Percentiles rank a stretch among this genome's conserved stretches.
phyloP scores from a whole-genome alignment of 2,888 invertebrate genomes.

The Spilosoma lubricipeda region DNA sequence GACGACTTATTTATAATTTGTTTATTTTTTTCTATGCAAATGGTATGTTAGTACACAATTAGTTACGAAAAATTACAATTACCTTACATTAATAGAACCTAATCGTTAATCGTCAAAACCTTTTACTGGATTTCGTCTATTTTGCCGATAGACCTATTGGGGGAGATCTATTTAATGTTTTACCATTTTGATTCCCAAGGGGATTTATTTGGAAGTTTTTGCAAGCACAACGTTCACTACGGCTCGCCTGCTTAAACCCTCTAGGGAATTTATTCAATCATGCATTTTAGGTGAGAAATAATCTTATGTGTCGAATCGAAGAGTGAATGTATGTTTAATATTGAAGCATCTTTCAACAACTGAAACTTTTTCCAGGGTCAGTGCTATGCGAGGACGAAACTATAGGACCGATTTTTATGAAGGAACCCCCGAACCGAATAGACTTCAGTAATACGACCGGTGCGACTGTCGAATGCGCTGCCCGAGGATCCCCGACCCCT shows the following conservation, averaged over 20 bases:
- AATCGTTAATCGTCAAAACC: neutral
- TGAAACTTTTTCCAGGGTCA: constrained; percentile 68
- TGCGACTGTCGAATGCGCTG: constrained; percentile 96
- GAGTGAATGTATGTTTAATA: neutral
- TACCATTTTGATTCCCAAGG: too few species aligned
- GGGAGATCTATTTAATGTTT: too few species aligned
- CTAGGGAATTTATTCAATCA: neutral
- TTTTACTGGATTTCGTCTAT: neutral
- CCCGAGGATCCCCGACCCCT: constrained; percentile 95
- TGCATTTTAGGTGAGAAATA: neutral
- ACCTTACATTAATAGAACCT: neutral
- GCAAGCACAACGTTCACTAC: too few species aligned
- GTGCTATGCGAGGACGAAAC: constrained; percentile 90
- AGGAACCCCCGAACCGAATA: constrained; percentile 96
- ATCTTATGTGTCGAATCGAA: neutral
- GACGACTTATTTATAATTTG: neutral
- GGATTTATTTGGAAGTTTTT: too few species aligned
- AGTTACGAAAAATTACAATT: neutral
- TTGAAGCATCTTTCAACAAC: neutral
- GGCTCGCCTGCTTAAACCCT: too few species aligned
- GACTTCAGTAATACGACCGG: constrained; percentile 98
- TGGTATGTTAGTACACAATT: neutral
- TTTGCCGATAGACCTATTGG: neutral
- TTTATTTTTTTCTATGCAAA: neutral
- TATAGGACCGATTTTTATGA: constrained; percentile 96